Percentiles rank a stretch among this genome's conserved stretches.
These are phyloP conservation scores for Brachionus angularis DNA, from an alignment of 1,140 invertebrate genomes.

Conservation along the genomic window DNA sequence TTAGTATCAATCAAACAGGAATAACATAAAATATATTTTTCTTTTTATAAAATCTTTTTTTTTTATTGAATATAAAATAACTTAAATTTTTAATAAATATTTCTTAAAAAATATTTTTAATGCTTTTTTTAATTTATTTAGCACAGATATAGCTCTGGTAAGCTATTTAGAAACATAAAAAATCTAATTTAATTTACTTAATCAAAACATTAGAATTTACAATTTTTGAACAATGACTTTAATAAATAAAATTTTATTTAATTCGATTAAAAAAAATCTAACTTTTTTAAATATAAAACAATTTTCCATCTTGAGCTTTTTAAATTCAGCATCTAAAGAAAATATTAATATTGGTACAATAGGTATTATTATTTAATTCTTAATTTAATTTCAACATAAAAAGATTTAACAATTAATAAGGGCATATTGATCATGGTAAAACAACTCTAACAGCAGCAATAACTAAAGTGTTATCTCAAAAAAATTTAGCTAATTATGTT, in stretches of 20 bases:
- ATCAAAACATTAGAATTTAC: too few relatives aligned
- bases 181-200: too few relatives aligned
- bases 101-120: too few relatives aligned
- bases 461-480: constrained; percentile 62
- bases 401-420: constrained; percentile 51
- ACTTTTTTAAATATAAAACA: not conserved
- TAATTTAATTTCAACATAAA: not conserved
- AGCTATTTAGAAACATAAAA: too few relatives aligned
- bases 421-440: constrained; percentile 97
- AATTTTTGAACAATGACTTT: too few relatives aligned
- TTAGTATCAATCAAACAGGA: not conserved
- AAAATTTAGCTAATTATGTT: constrained; percentile 65
- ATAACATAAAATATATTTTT: not conserved
- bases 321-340: constrained; percentile 18
- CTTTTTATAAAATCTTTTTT: too few relatives aligned
- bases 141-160: too few relatives aligned
- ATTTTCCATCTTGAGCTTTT: constrained; percentile 10
- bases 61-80: too few relatives aligned
- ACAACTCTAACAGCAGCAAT: constrained; percentile 96
- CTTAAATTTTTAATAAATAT: too few relatives aligned
- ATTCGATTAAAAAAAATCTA: not conserved
- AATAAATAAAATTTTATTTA: too few relatives aligned
- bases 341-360: constrained; percentile 43
- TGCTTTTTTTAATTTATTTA: too few relatives aligned
- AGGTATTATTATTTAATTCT: not conserved